phyloP scores from a whole-genome alignment of 2,888 invertebrate species.

The Eristalis intricaria region DNA sequence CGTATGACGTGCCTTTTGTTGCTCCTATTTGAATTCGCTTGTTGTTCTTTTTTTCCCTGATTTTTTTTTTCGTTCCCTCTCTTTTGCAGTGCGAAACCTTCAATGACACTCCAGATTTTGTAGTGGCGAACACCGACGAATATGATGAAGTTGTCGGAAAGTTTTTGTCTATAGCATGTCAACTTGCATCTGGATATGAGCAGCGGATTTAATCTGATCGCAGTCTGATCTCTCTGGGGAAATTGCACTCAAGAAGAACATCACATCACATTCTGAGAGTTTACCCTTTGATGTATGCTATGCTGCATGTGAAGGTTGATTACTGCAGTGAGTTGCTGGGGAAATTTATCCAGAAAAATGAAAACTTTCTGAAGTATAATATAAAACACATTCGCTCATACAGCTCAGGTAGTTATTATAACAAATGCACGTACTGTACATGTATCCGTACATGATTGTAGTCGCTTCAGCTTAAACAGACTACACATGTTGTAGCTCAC shows the following conservation, averaged over 20 bases:
- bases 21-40: neutral
- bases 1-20: neutral
- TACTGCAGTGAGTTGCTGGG: neutral
- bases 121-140: neutral
- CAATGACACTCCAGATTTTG: neutral
- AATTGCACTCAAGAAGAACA: neutral
- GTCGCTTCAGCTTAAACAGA: no score
- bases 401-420: no score
- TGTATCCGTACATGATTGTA: no score
- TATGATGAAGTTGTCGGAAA: constrained; percentile 5
- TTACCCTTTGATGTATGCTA: neutral
- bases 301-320: neutral
- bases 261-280: neutral
- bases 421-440: no score
- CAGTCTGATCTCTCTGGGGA: neutral
- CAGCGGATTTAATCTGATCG: neutral
- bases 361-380: neutral
- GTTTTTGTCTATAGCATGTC: neutral
- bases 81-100: neutral
- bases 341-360: neutral
- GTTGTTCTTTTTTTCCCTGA: neutral
- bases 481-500: no score
- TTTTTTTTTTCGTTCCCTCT: no score
- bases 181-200: neutral
- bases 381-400: no score